Evolutionary conservation across 2,113 vertebrate species (phyloP).

Genomic region (Corythoichthys intestinalis): DNA sequence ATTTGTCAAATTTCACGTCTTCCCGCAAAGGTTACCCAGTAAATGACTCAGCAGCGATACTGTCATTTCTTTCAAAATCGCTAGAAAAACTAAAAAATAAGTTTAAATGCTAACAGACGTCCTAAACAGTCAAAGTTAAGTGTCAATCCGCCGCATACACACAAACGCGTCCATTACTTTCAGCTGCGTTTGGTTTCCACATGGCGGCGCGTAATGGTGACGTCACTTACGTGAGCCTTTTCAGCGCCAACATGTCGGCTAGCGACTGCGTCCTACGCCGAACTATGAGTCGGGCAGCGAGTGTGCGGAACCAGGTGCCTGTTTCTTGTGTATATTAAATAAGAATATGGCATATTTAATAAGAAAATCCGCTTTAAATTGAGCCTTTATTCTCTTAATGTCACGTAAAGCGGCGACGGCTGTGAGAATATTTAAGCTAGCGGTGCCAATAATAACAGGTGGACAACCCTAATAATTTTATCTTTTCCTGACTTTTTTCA

Average conservation of each 20-base stretch:
- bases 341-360: neutral
- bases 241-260: slow-evolving; percentile 49
- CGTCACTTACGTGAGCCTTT: slow-evolving; percentile 36
- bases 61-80: neutral
- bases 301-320: slow-evolving; percentile 17
- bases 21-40: neutral
- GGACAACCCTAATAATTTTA: no score
- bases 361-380: neutral
- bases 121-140: neutral
- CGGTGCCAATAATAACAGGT: no score
- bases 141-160: neutral
- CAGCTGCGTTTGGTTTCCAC: accelerated
- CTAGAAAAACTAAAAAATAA: neutral
- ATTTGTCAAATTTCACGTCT: neutral
- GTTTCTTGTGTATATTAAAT: neutral
- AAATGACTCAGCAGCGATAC: neutral
- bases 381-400: no score
- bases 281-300: slow-evolving; percentile 37
- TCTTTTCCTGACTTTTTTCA: no score
- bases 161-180: accelerated
- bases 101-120: neutral
- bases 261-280: slow-evolving; percentile 49
- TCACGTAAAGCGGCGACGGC: no score
- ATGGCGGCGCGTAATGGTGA: neutral
- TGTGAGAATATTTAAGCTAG: no score